Base-by-base conservation (phyloP, 2,888 invertebrate genomes). In the Drosophila algonquin region DNA sequence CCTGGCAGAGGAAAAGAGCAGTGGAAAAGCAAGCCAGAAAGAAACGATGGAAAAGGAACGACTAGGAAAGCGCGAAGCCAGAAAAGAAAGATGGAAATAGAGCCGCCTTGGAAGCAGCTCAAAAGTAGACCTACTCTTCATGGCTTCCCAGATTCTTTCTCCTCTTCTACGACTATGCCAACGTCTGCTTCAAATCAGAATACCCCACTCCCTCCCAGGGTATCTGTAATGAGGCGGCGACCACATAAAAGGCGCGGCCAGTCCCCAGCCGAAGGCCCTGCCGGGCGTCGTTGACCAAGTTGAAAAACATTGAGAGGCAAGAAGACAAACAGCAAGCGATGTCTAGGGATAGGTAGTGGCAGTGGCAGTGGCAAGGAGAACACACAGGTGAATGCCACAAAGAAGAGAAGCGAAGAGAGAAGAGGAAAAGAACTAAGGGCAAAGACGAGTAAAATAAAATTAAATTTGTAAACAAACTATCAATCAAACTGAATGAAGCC, bases 401-500 rank as follows among this genome's bases (percentile, higher is more conserved):
- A 72, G 69, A 51, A 35, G 52, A 35, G 44, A 48, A 35, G 52
- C 30, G 44, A 48, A 35, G 45, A 57, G 12, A 51, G 21, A 59
- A 30, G 7, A 16, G 32, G 45, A 9, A 44, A 12, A 32, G 14
- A 24, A 48, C 63, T 44, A 65, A 55, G 67, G 52, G 14, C 16
- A 32, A 52, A 70, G 44, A 70, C 50, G 72, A 72, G 72, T 59
- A 47, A 71, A 87, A 82, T 73, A 68, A 85, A 85, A 75, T 75
- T 71, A 61, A 74, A 80, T 84, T 86, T 80, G 88, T 88, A 84
- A 84, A 86, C 84, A 88, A 84, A 86, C 83, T 88, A 88, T 88
- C 84, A 84, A 84, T 84, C 86, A 84, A 82, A 75, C 76, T 40
- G 78, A 79, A 77, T 73, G 70, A 58, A 54, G 56, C 59, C 53